Evolutionary conservation across 2,888 invertebrate genomes (phyloP).

Genomic region (Cotesia congregata): DNA sequence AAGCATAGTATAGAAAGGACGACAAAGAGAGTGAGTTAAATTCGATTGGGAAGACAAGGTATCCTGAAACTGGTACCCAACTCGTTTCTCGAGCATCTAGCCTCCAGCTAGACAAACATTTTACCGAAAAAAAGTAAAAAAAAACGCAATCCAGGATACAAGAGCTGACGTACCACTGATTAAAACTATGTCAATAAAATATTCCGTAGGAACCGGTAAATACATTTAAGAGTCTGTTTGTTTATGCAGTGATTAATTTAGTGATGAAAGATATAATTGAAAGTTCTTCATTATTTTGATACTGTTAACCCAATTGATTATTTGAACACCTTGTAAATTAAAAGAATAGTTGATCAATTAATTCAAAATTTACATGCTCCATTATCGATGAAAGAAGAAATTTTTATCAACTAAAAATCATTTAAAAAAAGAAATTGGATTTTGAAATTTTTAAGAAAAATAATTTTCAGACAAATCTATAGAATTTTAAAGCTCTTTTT

Average conservation of each 20-base stretch:
- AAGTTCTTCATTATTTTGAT: neutral
- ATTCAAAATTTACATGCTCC: too few species aligned
- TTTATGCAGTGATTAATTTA: neutral
- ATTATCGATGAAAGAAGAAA: too few species aligned
- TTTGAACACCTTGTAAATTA: neutral
- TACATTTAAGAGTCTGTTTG: neutral
- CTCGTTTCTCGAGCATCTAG: neutral
- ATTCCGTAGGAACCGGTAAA: neutral
- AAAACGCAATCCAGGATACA: neutral
- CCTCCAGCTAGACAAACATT: neutral
- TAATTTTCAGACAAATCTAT: too few species aligned
- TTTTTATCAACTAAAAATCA: too few species aligned
- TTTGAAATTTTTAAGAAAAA: too few species aligned
- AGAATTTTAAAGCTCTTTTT: too few species aligned
- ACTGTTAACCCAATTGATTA: neutral
- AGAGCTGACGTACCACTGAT: neutral
- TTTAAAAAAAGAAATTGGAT: too few species aligned
- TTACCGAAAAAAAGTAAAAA: neutral
- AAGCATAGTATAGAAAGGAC: neutral
- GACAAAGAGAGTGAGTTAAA: neutral
- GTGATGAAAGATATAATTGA: neutral
- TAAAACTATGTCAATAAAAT: neutral
- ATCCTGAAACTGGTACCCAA: slow-evolving; percentile 1
- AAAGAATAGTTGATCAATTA: too few species aligned
- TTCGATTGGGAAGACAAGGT: neutral